Evolutionary conservation across 1,140 invertebrate species (phyloP).

Genomic region (Lepidostoma basale): DNA sequence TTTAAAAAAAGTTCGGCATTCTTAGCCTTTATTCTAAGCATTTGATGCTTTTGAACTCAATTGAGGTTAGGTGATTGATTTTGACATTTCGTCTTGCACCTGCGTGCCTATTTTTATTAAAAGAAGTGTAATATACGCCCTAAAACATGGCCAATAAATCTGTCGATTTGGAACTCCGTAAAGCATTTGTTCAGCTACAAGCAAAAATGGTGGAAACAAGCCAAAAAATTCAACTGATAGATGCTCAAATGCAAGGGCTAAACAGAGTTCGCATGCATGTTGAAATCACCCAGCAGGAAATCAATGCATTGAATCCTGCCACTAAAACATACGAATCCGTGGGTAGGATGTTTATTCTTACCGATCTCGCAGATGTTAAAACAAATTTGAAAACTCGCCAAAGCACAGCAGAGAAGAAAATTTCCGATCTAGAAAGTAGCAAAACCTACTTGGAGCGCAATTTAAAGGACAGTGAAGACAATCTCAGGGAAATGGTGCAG

Average conservation of each 20-base stretch:
- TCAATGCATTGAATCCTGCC: constrained; percentile 61
- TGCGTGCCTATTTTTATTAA: neutral
- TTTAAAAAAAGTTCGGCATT: no score
- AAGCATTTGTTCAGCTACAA: constrained; percentile 85
- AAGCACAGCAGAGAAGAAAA: constrained; percentile 69
- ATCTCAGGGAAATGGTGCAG: constrained; percentile 82
- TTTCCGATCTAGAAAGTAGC: constrained; percentile 74
- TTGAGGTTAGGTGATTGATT: no score
- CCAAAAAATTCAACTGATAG: constrained; percentile 79
- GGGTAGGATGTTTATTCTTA: constrained; percentile 83
- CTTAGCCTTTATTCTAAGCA: no score
- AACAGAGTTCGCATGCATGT: constrained; percentile 72
- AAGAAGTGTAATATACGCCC: neutral
- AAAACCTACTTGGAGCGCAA: constrained; percentile 78
- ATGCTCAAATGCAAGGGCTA: constrained; percentile 77
- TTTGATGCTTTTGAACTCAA: no score
- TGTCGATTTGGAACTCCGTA: constrained; percentile 63
- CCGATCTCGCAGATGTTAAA: constrained; percentile 69
- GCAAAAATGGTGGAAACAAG: constrained; percentile 81
- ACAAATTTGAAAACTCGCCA: constrained; percentile 68
- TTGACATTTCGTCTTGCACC: constrained; percentile 11
- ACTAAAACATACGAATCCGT: constrained; percentile 82
- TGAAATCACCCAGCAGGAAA: constrained; percentile 70
- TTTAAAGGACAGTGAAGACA: constrained; percentile 84
- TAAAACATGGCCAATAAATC: constrained; percentile 40